phyloP scores from a whole-genome alignment of 2,113 vertebrate species.

The Rafetus swinhoei region DNA sequence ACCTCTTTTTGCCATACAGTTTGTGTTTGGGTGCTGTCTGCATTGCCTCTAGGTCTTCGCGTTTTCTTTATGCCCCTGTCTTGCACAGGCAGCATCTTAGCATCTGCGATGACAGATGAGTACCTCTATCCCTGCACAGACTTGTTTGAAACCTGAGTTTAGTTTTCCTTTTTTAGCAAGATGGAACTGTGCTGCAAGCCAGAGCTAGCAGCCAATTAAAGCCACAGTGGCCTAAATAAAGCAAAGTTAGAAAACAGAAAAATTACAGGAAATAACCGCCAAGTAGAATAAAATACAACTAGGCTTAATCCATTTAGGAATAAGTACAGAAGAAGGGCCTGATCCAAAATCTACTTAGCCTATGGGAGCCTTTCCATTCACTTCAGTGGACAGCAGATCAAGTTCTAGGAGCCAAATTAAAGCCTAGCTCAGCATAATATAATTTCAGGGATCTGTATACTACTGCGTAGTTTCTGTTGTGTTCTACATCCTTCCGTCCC shows the following conservation, averaged over 20 bases:
- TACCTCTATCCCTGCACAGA: background rate
- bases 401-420: background rate
- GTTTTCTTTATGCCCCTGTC: background rate
- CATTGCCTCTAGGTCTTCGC: background rate
- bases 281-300: background rate
- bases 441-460: background rate
- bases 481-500: background rate
- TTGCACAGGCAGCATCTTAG: background rate
- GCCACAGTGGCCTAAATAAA: background rate
- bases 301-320: background rate
- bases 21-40: background rate
- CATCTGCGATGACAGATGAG: background rate
- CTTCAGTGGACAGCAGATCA: background rate
- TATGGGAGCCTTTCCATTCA: background rate
- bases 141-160: background rate
- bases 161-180: background rate
- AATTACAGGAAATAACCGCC: background rate
- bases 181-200: too few relatives aligned
- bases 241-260: background rate
- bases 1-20: background rate
- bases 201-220: background rate
- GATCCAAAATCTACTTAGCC: background rate
- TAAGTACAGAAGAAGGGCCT: background rate
- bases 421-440: background rate
- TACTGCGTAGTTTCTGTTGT: background rate